Conservation (phyloP, 2,888 invertebrate species). For the Rhagonycha lutea region DNA sequence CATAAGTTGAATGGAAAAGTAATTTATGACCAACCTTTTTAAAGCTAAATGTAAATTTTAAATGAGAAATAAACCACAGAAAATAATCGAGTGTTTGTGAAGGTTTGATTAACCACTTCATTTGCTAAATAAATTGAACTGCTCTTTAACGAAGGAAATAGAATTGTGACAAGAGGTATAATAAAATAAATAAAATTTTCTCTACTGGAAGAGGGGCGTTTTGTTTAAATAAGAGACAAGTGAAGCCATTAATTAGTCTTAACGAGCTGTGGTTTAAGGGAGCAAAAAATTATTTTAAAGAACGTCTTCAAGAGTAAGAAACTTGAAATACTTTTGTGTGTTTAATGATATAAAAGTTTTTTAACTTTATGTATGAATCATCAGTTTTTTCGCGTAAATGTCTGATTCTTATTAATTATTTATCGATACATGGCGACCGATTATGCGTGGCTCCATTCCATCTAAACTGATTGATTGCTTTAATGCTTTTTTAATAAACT, state of each 20-base stretch:
- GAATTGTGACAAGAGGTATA: constrained; percentile 35
- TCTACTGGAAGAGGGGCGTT: constrained; percentile 31
- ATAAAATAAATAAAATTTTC: constrained; percentile 40
- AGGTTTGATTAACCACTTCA: constrained; percentile 44
- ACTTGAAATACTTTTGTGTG: constrained; percentile 3
- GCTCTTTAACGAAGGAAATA: constrained; percentile 37
- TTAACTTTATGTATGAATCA: constrained; percentile 11
- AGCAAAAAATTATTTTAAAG: constrained; percentile 14
- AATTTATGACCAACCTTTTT: not conserved
- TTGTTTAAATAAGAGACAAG: constrained; percentile 37
- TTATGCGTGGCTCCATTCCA: constrained; percentile 14
- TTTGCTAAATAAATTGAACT: constrained; percentile 41
- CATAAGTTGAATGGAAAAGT: not conserved
- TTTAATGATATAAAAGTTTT: constrained; percentile 4
- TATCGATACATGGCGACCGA: constrained; percentile 20
- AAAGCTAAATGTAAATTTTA: constrained; percentile 16
- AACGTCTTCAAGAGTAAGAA: constrained; percentile 26
- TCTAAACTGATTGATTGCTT: constrained; percentile 27
- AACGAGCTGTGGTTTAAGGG: constrained; percentile 41
- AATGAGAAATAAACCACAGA: constrained; percentile 21
- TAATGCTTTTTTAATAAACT: not conserved
- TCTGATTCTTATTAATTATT: constrained; percentile 26
- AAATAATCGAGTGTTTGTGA: constrained; percentile 43
- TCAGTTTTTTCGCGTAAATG: constrained; percentile 12
- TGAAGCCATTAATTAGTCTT: constrained; percentile 44